Evolutionary conservation across 1,140 invertebrate genomes (phyloP).

Genomic region (Drosophila chauvacae): DNA sequence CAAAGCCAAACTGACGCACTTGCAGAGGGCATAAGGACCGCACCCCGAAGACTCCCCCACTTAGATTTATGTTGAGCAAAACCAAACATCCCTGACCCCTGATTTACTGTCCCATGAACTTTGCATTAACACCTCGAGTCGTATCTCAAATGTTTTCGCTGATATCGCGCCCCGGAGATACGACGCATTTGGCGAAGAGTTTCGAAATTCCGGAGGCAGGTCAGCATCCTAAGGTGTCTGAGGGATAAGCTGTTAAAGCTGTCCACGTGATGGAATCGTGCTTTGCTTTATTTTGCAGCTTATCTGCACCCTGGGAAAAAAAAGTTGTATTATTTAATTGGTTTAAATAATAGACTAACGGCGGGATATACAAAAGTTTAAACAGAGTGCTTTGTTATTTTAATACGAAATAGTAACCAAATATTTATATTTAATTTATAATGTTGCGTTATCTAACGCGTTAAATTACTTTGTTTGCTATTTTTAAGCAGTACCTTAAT

Average conservation of each 20-base stretch:
- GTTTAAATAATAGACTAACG: neutral
- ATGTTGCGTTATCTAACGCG: neutral
- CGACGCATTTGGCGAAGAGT: constrained; percentile 3
- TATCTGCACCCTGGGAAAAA: neutral
- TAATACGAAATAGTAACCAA: too few relatives aligned
- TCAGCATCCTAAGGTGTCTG: constrained; percentile 26
- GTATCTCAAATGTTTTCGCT: constrained; percentile 34
- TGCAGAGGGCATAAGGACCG: constrained; percentile 18
- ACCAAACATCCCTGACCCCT: constrained; percentile 32
- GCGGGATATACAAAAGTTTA: neutral
- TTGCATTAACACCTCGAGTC: constrained; percentile 14
- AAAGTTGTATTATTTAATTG: neutral
- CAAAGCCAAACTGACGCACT: constrained; percentile 28
- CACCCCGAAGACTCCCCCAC: neutral
- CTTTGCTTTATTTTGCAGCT: neutral
- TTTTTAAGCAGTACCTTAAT: neutral
- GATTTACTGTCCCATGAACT: constrained; percentile 45
- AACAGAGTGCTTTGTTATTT: too few relatives aligned
- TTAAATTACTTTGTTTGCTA: neutral
- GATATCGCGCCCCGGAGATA: constrained; percentile 25
- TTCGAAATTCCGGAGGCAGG: constrained; percentile 24
- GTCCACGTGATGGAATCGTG: constrained; percentile 13
- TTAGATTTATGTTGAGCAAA: constrained; percentile 18
- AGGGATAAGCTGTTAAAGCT: neutral
- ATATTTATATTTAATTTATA: neutral